Base-by-base conservation (phyloP, 2,113 vertebrate genomes). In the Cyphomyrus discorhynchus region DNA sequence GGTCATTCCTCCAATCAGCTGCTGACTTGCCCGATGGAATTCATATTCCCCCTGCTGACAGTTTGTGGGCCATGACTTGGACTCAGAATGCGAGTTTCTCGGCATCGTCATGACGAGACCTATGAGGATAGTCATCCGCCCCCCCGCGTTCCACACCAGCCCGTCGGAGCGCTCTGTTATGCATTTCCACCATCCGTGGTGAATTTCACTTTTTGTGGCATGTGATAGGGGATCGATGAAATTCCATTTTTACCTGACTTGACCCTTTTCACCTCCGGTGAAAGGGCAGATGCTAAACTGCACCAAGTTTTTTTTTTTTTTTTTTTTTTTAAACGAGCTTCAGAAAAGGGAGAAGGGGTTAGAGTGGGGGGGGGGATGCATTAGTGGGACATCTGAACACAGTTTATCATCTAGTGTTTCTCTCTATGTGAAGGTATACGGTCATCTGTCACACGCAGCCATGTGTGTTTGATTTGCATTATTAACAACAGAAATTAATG, bases 381-480 rank as follows among this genome's bases (percentile, higher is more conserved):
- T 45, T 84, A 84, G 82, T 10, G 39, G 45, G 46, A 84, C 45
- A 84, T 84, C 74, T 77, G 74, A 42, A 77, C 35, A 42, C 74
- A 35, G 31, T 77, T 77, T 24, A 84, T 84, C 39, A 46, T 86
- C 49, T 52, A 19, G 24, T 52, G 46, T 52, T 86, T 77, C 74
- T 77, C 31, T 77, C 74, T 77, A 19, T 77, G 24, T 84, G 82
- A 42, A 45, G 47, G 15, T 56, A 13, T 46, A 62, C 31, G 6
- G 17, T 62, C 39, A 88, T 62, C 52, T 62, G 85, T 90, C 88
- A 56, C 91, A 62, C 87, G 86, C 90, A 89, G 58, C 42, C 91
- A 66, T 85, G 85, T 90, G 90, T 91, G 86, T 91, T 92, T 88
- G 77, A 92, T 91, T 45, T 17, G 83, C 58, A 39, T 90, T 52